phyloP scores from a whole-genome alignment of 2,888 invertebrate genomes.

The Electrophaes corylata region DNA sequence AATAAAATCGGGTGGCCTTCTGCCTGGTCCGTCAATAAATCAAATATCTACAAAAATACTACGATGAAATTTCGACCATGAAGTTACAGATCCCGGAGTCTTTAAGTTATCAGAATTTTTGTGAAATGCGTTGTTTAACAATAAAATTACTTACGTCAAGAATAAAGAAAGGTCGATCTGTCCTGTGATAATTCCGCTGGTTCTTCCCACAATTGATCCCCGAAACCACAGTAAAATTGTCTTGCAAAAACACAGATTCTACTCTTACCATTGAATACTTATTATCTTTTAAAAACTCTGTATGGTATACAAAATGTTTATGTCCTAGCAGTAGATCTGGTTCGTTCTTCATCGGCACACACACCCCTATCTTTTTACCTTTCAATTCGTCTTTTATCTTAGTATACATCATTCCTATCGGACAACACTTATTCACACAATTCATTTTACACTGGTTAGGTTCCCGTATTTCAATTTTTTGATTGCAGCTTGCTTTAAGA shows the following conservation, averaged over 20 bases:
- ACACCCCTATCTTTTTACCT: conserved; percentile 20
- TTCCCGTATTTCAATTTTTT: conserved; percentile 25
- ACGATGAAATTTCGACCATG: no score
- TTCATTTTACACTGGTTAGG: conserved; percentile 37
- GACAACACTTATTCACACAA: conserved; percentile 60
- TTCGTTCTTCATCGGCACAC: conserved; percentile 22
- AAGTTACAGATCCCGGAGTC: no score
- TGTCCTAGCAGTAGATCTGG: conserved; percentile 29
- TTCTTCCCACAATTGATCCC: conserved; percentile 44
- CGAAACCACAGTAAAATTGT: conserved; percentile 35
- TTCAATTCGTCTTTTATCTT: conserved; percentile 18
- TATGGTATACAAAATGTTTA: conserved; percentile 37
- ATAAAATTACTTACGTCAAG: conserved; percentile 44
- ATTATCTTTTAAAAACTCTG: conserved; percentile 6
- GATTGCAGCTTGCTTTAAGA: conserved; percentile 24
- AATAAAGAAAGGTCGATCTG: conserved; percentile 38
- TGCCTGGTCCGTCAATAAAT: no score
- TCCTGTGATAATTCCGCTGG: conserved; percentile 26
- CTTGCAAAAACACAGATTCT: conserved; percentile 32
- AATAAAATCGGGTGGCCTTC: no score
- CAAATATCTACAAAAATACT: no score
- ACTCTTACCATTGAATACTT: conserved; percentile 7
- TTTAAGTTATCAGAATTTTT: no score
- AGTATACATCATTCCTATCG: conserved; percentile 43
- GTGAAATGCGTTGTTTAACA: no score